Base-by-base conservation (phyloP, 2,113 vertebrate genomes). In the Sphaerodactylus townsendi region DNA sequence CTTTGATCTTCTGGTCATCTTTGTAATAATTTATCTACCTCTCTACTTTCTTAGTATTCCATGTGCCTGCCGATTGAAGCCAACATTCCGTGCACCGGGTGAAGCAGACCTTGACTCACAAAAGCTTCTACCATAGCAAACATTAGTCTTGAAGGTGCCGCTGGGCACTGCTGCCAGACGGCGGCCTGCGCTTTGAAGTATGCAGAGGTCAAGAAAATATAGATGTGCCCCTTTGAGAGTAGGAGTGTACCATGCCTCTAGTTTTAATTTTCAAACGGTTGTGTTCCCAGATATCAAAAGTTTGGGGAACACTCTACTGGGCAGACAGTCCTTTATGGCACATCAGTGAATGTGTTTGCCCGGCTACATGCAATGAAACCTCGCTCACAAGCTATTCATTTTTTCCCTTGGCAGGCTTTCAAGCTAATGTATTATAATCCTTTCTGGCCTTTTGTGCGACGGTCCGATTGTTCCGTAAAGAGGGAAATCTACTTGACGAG, bases 351-450 rank as follows among this genome's bases (percentile, higher is more conserved):
- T 28, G 19, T 5, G 39, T 75, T 14, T 62, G 74, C 13, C 8
- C 59, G 62, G 37, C 23, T 44, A 39, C 44, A 17, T 3, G 3
- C 10, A 39, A 77, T 41, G 48, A 30, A 69, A 35, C 21, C 48
- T 7, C 53, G 25, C 33, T 48, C 44, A 37, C 19, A 3, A 2
- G 17, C 37, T 21, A 13, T 28, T 64, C 11, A 9, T 71, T 77
- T n/a, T 77, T 77, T 62, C 17, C 44, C 25, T 28, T 30, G 25
- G 65, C 79, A 44, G 62, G 73, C 73, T 82, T 76, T 82, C 64
- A 59, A 64, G 39, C 66, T 71, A 72, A 62, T 71, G 74, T 71
- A 77, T 82, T 82, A 59, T 64, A 39, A 46, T 72, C 74, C 66
- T 70, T 23, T 39, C n/a, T 17, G 10, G 66, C 33, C 66, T 72